These are phyloP conservation scores for Hippocampus mohnikei DNA, from an alignment of 2,113 vertebrate species.

Conservation along the genomic window DNA sequence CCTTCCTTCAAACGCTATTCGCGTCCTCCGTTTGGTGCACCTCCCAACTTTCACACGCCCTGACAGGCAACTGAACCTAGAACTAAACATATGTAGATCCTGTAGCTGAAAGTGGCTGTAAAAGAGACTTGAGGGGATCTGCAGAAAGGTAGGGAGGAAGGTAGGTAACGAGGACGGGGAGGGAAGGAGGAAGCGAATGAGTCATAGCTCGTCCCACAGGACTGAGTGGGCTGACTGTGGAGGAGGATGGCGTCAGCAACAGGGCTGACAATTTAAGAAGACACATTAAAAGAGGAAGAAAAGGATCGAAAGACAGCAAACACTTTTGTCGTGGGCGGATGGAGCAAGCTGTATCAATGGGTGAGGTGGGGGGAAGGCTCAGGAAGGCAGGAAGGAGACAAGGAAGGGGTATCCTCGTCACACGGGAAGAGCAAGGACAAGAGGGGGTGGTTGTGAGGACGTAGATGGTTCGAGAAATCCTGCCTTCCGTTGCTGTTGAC, in stretches of 20 bases:
- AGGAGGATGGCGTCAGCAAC: slow-evolving; percentile 75
- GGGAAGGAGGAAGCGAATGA: slow-evolving; percentile 66
- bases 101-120: slow-evolving; percentile 13
- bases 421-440: slow-evolving; percentile 21
- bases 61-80: neutral
- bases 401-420: slow-evolving; percentile 59
- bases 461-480: slow-evolving; percentile 51
- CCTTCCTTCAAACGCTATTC: neutral
- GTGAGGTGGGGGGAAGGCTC: slow-evolving; percentile 33
- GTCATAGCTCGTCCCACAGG: slow-evolving; percentile 77
- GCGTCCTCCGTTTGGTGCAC: neutral
- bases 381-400: slow-evolving; percentile 3
- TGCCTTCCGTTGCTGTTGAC: slow-evolving; percentile 37
- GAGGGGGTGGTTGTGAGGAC: slow-evolving; percentile 27
- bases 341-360: slow-evolving; percentile 33
- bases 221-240: slow-evolving; percentile 72
- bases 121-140: slow-evolving; percentile 39
- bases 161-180: slow-evolving; percentile 55
- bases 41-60: neutral
- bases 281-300: slow-evolving; percentile 64
- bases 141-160: slow-evolving; percentile 53
- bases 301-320: slow-evolving; percentile 30
- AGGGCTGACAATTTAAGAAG: slow-evolving; percentile 68
- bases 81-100: slow-evolving; percentile 35
- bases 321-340: slow-evolving; percentile 40